A percentile compares a stretch with the other conserved stretches of the same genome.
Conservation (phyloP, 2,888 invertebrate species). For the Mythimna impura region DNA sequence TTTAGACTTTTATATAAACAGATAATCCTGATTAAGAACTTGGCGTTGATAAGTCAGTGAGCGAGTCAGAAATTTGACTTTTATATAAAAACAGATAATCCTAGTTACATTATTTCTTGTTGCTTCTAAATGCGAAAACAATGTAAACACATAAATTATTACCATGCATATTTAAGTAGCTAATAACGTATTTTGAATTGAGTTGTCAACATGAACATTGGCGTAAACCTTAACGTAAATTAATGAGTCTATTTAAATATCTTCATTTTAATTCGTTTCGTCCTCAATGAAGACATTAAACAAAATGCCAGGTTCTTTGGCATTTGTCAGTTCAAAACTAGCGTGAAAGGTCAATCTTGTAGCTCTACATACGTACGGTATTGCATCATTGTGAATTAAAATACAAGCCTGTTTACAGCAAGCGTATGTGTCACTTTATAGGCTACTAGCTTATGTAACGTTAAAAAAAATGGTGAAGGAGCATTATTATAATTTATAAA, state of each 20-base stretch:
- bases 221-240: conserved; percentile 32
- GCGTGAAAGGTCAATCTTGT: conserved; percentile 45
- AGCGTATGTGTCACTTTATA: background rate
- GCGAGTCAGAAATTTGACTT: no score
- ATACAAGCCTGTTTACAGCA: conserved; percentile 7
- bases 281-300: conserved; percentile 55
- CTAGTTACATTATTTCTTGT: no score
- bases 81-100: no score
- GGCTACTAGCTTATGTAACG: background rate
- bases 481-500: no score
- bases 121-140: no score
- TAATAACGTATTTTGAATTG: conserved; percentile 40
- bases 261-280: conserved; percentile 23
- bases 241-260: conserved; percentile 46
- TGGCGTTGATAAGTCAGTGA: no score
- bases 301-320: conserved; percentile 50
- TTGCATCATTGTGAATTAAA: conserved; percentile 22
- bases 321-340: conserved; percentile 35
- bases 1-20: no score
- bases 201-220: conserved; percentile 29
- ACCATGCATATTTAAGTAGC: conserved; percentile 12
- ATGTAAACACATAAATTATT: conserved; percentile 10
- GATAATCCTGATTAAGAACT: no score
- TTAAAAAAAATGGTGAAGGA: no score
- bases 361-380: conserved; percentile 27